Conservation (phyloP, 1,140 invertebrate species). For the Drosophila pachea region DNA sequence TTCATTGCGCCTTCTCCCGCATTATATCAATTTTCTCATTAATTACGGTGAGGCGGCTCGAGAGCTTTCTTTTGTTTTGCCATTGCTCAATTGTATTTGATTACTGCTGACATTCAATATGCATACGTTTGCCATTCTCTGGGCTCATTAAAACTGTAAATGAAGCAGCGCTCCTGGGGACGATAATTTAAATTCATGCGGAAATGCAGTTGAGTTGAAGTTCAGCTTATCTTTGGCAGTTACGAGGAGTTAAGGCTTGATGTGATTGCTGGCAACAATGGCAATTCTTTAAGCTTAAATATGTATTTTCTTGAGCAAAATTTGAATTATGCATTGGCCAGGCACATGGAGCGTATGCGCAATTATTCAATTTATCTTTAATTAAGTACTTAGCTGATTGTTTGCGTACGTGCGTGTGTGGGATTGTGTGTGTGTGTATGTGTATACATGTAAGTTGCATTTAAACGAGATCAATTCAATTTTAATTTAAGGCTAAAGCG, state of each 20-base stretch:
- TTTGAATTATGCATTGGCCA: neutral
- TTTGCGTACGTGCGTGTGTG: constrained; percentile 10
- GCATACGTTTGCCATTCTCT: constrained; percentile 14
- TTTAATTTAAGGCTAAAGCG: constrained; percentile 72
- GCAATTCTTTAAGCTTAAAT: too few species aligned
- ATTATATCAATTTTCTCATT: constrained; percentile 75
- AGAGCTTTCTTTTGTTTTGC: constrained; percentile 49
- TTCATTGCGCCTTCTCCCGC: neutral
- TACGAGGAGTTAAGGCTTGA: too few species aligned
- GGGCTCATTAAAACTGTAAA: constrained; percentile 65
- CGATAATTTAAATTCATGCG: constrained; percentile 45
- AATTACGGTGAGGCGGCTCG: constrained; percentile 58
- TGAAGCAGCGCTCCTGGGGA: constrained; percentile 20
- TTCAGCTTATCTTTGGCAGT: neutral
- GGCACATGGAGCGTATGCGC: constrained; percentile 46
- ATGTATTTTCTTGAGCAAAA: neutral
- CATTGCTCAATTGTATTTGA: constrained; percentile 56
- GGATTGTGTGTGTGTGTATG: neutral
- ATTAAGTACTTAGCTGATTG: constrained; percentile 52
- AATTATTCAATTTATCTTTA: constrained; percentile 63
- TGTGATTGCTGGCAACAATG: too few species aligned
- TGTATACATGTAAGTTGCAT: constrained; percentile 67
- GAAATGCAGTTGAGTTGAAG: neutral
- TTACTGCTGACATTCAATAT: constrained; percentile 50
- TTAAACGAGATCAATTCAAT: constrained; percentile 73